A percentile compares a stretch with the other conserved stretches of the same genome.
phyloP scores from a whole-genome alignment of 1,140 invertebrate species.

The Nilaparvata lugens region DNA sequence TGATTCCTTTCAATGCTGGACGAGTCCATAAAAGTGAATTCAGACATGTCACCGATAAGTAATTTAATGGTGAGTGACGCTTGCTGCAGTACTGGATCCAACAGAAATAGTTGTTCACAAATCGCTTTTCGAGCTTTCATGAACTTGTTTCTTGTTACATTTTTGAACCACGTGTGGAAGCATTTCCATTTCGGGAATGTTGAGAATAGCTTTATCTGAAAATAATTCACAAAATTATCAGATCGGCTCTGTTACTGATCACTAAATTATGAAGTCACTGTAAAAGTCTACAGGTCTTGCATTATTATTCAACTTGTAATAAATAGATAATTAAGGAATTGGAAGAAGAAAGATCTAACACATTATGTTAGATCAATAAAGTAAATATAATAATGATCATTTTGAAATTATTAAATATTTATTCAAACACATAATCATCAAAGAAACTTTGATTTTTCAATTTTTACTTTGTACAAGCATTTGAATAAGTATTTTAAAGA shows the following conservation, averaged over 20 bases:
- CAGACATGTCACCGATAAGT: constrained; percentile 56
- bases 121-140: constrained; percentile 46
- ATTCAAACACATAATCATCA: no score
- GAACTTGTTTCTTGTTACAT: constrained; percentile 58
- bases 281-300: neutral
- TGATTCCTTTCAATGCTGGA: constrained; percentile 44
- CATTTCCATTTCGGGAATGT: constrained; percentile 71
- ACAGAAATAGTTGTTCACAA: constrained; percentile 57
- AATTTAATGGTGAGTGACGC: constrained; percentile 57
- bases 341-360: neutral
- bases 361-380: neutral
- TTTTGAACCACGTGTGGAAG: constrained; percentile 70
- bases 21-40: constrained; percentile 48
- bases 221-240: constrained; percentile 19
- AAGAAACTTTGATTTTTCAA: no score
- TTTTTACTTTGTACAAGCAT: no score
- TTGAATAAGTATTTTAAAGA: no score
- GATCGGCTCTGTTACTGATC: neutral
- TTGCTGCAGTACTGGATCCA: constrained; percentile 56
- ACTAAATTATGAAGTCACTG: neutral
- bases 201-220: constrained; percentile 59
- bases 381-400: constrained; percentile 1
- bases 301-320: neutral
- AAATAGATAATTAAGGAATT: neutral
- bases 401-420: no score